Conservation (phyloP, 2,797 vertebrate genomes). For the Peromyscus nudipes region DNA sequence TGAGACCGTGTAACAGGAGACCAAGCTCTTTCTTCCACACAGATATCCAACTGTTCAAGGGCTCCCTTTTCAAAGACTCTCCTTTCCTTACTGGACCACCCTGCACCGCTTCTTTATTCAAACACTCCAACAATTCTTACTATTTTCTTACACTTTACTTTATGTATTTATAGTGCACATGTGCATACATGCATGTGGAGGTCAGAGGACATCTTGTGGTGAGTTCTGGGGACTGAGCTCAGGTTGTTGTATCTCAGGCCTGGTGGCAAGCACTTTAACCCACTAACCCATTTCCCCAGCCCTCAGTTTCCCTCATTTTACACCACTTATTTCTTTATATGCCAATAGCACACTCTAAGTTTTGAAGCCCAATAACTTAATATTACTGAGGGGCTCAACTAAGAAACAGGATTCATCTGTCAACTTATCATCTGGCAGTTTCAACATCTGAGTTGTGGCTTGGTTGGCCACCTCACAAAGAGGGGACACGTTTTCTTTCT, state of each 20-base stretch:
- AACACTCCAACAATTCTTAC: not conserved
- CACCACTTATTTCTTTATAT: slow-evolving; percentile 27
- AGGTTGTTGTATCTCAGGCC: not conserved
- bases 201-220: not conserved
- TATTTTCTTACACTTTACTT: slow-evolving; percentile 3
- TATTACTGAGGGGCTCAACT: not conserved
- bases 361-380: not conserved
- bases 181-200: not conserved
- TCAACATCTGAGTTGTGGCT: not conserved
- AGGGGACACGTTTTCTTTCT: slow-evolving; percentile 30
- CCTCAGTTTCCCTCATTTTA: slow-evolving; percentile 1
- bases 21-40: not conserved
- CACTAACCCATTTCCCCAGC: not conserved
- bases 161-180: not conserved
- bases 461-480: not conserved
- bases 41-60: not conserved
- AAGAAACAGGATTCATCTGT: not conserved
- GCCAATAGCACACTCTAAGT: slow-evolving; percentile 2
- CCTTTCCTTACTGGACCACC: not conserved
- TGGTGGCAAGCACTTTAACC: not conserved
- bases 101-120: not conserved
- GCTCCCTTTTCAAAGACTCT: not conserved
- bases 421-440: not conserved
- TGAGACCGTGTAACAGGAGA: not conserved
- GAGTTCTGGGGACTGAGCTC: not conserved